These are phyloP conservation scores for Malurus melanocephalus DNA, from an alignment of 2,113 vertebrate species.

Conservation along the genomic window DNA sequence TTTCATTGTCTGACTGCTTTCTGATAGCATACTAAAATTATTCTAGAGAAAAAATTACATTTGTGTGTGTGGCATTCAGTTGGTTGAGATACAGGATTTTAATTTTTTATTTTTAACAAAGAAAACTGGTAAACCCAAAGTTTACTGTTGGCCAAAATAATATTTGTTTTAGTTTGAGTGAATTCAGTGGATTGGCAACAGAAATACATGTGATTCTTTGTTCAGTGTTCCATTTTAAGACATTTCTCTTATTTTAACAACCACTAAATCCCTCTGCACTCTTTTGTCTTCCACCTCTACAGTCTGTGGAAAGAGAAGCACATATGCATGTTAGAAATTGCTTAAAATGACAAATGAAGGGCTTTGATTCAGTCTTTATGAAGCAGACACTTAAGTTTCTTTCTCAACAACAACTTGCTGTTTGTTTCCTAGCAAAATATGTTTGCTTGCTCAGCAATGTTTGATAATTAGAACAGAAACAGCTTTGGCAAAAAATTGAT, in stretches of 20 bases:
- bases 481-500: neutral
- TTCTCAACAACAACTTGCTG: neutral
- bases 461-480: neutral
- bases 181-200: neutral
- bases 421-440: neutral
- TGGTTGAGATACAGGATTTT: fast-evolving
- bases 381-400: neutral
- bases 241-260: neutral
- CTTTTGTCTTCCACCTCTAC: neutral
- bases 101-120: neutral
- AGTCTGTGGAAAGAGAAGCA: neutral
- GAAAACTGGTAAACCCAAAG: neutral
- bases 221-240: neutral
- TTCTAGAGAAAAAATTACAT: neutral
- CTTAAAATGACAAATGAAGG: neutral
- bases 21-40: neutral
- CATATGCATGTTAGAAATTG: neutral
- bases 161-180: neutral
- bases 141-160: neutral
- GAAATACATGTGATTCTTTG: neutral
- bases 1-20: neutral
- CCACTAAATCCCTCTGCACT: neutral
- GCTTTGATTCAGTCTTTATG: neutral
- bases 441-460: neutral
- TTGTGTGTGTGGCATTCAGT: neutral